Evolutionary conservation across 1,140 invertebrate species (phyloP), one percentile per base, ranked within the genome.

Genomic region (Danaus melanippus): DNA sequence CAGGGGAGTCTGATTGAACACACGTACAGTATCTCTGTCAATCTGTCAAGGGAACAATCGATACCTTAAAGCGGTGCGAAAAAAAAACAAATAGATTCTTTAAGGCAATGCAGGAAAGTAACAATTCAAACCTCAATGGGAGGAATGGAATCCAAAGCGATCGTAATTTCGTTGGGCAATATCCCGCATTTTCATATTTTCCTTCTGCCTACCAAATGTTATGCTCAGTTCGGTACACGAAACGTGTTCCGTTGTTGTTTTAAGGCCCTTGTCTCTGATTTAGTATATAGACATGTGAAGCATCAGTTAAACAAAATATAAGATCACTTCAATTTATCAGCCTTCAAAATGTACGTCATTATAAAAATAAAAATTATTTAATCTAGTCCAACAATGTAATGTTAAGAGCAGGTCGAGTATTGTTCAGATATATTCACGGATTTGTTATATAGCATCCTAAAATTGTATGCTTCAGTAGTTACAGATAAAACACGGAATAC

Each of bases 131-230:
- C 68, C 75, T 76, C 80, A 82, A 84, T 83, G 74, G 79, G 72
- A 71, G 73, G 75, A 79, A 72, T 60, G 73, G 79, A 84, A 80
- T 84, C 80, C 74, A 83, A 86, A 86, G 75, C 76, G 78, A 86
- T 84, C 73, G 83, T 84, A 86, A 86, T 86, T 83, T 82, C 71
- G 81, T 74, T 74, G 74, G 78, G 79, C 75, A 84, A 84, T 83
- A 83, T 86, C 82, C 74, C 62, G 75, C 69, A 70, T 79, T 86
- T 79, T 79, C 80, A 86, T 84, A 86, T 83, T 86, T 86, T 81
- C 74, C 74, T 74, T 78, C 80, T 80, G 72, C 78, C 67, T 74
- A 59, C 67, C 73, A 69, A 84, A 79, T 78, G 72, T 81, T 75
- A 72, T 74, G 64, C 66, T 67, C 64, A 63, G 63, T 69, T 67